Conservation (phyloP, 2,113 vertebrate genomes). For the Chaenogobius annularis region DNA sequence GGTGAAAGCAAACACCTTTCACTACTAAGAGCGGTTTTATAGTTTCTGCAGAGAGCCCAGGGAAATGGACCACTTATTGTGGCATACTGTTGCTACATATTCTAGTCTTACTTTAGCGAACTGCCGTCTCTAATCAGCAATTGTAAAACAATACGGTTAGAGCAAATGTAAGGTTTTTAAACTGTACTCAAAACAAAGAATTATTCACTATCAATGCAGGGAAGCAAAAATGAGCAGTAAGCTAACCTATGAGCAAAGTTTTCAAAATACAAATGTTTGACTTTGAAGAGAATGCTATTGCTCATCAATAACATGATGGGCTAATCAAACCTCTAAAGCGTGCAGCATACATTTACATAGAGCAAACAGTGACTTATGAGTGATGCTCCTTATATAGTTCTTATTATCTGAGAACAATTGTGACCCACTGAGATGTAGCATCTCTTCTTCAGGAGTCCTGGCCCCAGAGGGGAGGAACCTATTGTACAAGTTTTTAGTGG, state of each 20-base stretch:
- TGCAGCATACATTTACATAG: too few species aligned
- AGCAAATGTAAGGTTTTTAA: neutral
- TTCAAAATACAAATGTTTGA: too few species aligned
- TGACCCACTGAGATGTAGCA: too few species aligned
- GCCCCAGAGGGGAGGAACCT: too few species aligned
- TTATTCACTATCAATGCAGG: neutral
- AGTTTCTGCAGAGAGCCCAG: slow-evolving; percentile 24
- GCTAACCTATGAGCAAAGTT: too few species aligned
- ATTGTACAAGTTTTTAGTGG: too few species aligned
- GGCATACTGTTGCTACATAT: slow-evolving; percentile 12
- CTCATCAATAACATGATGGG: slow-evolving; percentile 52
- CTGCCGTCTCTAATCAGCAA: neutral
- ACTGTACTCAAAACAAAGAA: neutral
- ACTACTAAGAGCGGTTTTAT: slow-evolving; percentile 52
- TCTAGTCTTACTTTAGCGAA: neutral
- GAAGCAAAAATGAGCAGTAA: neutral
- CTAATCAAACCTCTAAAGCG: slow-evolving; percentile 47
- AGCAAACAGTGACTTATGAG: too few species aligned
- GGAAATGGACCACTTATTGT: slow-evolving; percentile 38
- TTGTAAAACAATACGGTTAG: neutral
- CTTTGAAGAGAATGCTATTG: too few species aligned
- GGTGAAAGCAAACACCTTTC: slow-evolving; percentile 44
- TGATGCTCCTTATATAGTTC: too few species aligned
- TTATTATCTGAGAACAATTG: too few species aligned
- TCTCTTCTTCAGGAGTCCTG: too few species aligned